A percentile compares a stretch with the other conserved stretches of the same genome.
phyloP scores from a whole-genome alignment of 2,113 vertebrate species.

The Poeciliopsis retropinna region DNA sequence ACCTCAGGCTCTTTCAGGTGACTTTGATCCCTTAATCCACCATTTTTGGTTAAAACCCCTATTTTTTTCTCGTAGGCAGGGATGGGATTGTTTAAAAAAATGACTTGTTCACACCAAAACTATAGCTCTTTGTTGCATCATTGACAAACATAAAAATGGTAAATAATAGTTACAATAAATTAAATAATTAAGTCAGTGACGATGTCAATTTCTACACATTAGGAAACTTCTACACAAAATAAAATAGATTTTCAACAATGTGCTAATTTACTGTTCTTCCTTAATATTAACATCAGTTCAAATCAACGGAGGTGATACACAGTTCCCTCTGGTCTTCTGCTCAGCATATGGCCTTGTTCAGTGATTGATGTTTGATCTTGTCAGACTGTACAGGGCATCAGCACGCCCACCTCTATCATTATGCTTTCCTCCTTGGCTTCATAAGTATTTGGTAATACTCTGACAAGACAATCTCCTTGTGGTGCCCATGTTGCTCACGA shows the following conservation, averaged over 20 bases:
- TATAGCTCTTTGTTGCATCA: too few relatives aligned
- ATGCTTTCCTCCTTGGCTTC: conserved; percentile 40
- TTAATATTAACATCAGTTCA: conserved; percentile 12
- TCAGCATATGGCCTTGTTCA: conserved; percentile 11
- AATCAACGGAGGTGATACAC: conserved; percentile 12
- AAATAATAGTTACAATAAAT: neutral
- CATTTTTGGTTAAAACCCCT: too few relatives aligned
- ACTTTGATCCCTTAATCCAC: too few relatives aligned
- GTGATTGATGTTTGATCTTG: conserved; percentile 50
- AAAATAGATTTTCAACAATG: conserved; percentile 4
- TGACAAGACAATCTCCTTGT: conserved; percentile 58
- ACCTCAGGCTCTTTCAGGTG: too few relatives aligned
- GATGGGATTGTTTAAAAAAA: too few relatives aligned
- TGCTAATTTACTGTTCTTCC: neutral
- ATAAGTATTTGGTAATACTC: conserved; percentile 52
- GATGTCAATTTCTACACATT: neutral
- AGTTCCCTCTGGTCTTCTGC: conserved; percentile 1
- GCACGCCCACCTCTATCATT: conserved; percentile 56
- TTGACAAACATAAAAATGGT: too few relatives aligned
- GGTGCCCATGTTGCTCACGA: conserved; percentile 35
- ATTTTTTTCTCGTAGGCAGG: too few relatives aligned
- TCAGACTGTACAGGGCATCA: conserved; percentile 22
- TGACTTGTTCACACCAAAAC: too few relatives aligned
- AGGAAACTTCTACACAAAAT: neutral
- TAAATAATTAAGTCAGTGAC: neutral